Evolutionary conservation across 2,888 invertebrate genomes (phyloP), one percentile per base, ranked within the genome.

Genomic region (Ceraclea dissimilis): DNA sequence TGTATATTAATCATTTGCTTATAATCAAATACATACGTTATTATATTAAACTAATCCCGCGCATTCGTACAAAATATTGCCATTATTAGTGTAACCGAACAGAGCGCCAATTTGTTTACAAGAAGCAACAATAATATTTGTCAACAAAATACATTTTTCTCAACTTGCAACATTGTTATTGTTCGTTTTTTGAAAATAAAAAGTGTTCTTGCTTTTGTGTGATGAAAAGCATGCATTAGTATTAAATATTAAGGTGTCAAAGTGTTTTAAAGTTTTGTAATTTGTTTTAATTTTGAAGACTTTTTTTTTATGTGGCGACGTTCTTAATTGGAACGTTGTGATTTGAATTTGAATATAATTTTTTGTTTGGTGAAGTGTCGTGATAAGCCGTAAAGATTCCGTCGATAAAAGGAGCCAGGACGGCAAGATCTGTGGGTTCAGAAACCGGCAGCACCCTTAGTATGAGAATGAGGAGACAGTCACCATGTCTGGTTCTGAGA

Each of bases 381-480:
- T 59, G 56, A 56, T 44, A 56, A 61, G 48, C 33, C 46, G 44
- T 44, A 22, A 62, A 62, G 54, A 62, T 62, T 62, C 63, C 62
- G 56, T 63, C 63, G 33, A 31, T 61, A 22, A 62, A 63, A 59
- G 61, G 62, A 58, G 52, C 55, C 31, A 57, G 62, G 49, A 44
- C 59, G 57, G 59, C 34, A 34, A 62, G 57, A 58, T 60, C 61
- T 19, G 54, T 26, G 48, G 54, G 53, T 10, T 51, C 54, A 43
- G 61, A 63, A 22, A 58, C 53, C 39, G 13, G 47, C 2, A 47
- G 49, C 53, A 49, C 56, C 39, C 49, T 70, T 68, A 73, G 73
- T 68, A 83, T 83, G 83, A 79, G 83, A 74, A 79, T 83, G 67
- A 84, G 82, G 74, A 76, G 82, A 70, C 80, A 81, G 69, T 79